Conservation (phyloP, 2,113 vertebrate species). For the Pteronura brasiliensis region DNA sequence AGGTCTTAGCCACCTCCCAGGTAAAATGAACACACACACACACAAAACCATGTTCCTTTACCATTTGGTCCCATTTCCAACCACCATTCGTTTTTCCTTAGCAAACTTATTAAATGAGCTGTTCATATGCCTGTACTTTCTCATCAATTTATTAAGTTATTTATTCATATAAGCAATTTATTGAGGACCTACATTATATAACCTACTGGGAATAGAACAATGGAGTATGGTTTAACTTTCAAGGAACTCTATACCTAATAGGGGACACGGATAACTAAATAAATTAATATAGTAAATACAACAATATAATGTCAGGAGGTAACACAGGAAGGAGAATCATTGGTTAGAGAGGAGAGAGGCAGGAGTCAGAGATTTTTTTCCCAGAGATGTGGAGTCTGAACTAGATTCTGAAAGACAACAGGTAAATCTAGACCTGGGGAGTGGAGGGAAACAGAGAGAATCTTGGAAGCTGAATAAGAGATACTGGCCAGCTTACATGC, state of each 20-base stretch:
- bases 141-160: neutral
- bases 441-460: neutral
- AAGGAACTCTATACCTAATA: neutral
- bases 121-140: neutral
- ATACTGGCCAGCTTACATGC: neutral
- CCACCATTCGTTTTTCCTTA: neutral
- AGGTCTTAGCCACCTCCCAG: neutral
- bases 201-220: neutral
- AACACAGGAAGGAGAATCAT: neutral
- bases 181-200: neutral
- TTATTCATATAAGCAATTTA: neutral
- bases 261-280: neutral
- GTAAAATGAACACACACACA: neutral
- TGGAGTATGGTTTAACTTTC: neutral
- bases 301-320: neutral
- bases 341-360: neutral
- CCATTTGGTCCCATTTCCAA: neutral
- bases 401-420: neutral
- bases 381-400: neutral
- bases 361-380: neutral
- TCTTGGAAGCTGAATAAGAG: neutral
- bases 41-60: neutral
- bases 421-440: neutral
- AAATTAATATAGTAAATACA: neutral
- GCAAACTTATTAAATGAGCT: neutral